These are phyloP conservation scores for Cassiopea andromeda DNA, from an alignment of 30 jellyfish, hydroid and myxozoan genomes.

Conservation along the genomic window DNA sequence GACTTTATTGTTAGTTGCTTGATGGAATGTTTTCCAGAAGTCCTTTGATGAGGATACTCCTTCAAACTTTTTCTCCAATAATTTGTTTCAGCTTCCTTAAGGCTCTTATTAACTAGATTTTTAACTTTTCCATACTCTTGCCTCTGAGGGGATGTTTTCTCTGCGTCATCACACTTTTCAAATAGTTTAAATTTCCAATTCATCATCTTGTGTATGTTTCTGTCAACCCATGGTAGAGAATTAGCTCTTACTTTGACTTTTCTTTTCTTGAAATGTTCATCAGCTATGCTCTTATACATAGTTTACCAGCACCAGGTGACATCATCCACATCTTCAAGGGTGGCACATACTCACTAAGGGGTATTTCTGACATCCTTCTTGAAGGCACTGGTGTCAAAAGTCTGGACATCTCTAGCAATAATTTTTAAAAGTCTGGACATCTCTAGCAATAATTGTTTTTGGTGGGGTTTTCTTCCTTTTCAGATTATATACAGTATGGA, in stretches of 20 bases:
- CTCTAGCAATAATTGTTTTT: background rate
- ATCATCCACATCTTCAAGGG: constrained; percentile 12
- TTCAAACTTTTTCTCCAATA: constrained; percentile 42
- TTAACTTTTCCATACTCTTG: constrained; percentile 37
- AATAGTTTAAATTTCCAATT: constrained; percentile 14
- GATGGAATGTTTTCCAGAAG: constrained; percentile 38
- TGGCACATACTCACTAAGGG: constrained; percentile 15
- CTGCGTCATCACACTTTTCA: constrained; percentile 40
- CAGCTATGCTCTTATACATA: constrained; percentile 2
- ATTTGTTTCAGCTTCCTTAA: constrained; percentile 28
- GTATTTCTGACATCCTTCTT: constrained; percentile 3
- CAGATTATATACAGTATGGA: background rate
- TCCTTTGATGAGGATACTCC: constrained; percentile 25
- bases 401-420: background rate
- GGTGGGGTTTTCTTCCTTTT: constrained; percentile 3
- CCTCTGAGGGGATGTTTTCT: constrained; percentile 53
- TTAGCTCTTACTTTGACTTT: constrained; percentile 30
- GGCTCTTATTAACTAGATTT: constrained; percentile 49
- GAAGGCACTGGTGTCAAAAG: background rate
- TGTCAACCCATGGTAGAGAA: constrained; percentile 50
- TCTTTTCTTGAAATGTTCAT: constrained; percentile 14
- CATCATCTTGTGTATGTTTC: constrained; percentile 41
- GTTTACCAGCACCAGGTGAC: constrained; percentile 24
- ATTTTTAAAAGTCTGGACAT: background rate
- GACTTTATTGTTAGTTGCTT: constrained; percentile 14